These are phyloP conservation scores for Eilema depressum DNA, from an alignment of 2,888 invertebrate genomes.

Conservation along the genomic window DNA sequence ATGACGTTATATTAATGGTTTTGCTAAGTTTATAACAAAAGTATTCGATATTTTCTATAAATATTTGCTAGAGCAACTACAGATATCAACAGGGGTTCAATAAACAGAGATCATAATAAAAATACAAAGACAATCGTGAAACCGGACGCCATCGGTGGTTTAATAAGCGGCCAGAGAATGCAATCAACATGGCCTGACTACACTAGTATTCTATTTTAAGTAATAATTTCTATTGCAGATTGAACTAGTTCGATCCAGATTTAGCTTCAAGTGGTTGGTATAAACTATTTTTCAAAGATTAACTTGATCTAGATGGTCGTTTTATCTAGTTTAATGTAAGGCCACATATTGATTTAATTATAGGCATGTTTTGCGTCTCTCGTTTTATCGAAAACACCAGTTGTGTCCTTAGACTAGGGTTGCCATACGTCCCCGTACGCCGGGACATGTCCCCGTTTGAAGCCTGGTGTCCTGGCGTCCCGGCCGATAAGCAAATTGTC, in stretches of 20 bases:
- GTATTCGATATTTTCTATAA: background rate
- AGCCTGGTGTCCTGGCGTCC: too few species aligned
- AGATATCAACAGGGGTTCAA: constrained; percentile 14
- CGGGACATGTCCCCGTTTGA: too few species aligned
- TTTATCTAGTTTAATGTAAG: background rate
- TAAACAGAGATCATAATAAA: constrained; percentile 31
- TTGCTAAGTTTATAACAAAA: background rate
- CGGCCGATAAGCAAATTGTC: too few species aligned
- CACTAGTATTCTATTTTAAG: constrained; percentile 56
- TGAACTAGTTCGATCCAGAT: constrained; percentile 34
- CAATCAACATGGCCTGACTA: constrained; percentile 50
- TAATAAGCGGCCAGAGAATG: constrained; percentile 39
- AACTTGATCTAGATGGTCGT: background rate
- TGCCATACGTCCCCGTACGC: too few species aligned
- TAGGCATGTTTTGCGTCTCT: background rate
- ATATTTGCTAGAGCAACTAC: background rate
- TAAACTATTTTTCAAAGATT: constrained; percentile 16
- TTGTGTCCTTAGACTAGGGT: background rate
- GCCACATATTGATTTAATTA: background rate
- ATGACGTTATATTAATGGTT: background rate
- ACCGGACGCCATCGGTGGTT: constrained; percentile 25
- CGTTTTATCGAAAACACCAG: constrained; percentile 2
- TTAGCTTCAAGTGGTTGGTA: constrained; percentile 29
- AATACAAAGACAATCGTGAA: constrained; percentile 29
- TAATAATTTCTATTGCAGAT: constrained; percentile 47